These are phyloP conservation scores for Albula goreensis DNA, from an alignment of 2,113 vertebrate species.

Conservation along the genomic window DNA sequence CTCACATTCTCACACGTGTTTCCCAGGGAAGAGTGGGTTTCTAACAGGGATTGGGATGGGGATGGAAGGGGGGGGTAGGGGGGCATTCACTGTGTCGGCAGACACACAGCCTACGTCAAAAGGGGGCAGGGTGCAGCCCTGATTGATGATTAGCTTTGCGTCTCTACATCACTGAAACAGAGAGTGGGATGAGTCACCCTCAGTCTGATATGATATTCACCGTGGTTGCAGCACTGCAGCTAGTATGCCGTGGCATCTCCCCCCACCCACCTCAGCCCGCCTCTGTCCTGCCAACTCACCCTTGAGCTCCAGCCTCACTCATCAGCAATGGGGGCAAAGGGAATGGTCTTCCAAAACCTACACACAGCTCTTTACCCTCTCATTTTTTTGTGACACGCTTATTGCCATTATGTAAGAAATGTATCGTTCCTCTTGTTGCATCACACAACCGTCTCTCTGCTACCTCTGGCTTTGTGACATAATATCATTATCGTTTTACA, in stretches of 20 bases:
- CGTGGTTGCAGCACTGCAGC: slow-evolving; percentile 58
- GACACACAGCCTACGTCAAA: background rate
- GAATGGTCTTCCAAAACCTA: background rate
- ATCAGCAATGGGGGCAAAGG: background rate
- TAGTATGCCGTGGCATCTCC: slow-evolving; percentile 42
- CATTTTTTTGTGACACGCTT: background rate
- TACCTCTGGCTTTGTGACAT: background rate
- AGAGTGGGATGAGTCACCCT: slow-evolving; percentile 67
- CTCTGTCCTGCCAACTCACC: background rate
- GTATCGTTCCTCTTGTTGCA: background rate
- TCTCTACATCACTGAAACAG: slow-evolving; percentile 54
- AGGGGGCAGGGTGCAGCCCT: slow-evolving; percentile 45
- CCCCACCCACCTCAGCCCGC: background rate
- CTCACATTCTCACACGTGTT: background rate
- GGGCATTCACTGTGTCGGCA: background rate
- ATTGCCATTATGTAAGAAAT: background rate
- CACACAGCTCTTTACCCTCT: too few species aligned
- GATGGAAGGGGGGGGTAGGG: background rate
- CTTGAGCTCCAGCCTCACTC: background rate
- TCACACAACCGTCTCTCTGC: background rate
- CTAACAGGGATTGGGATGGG: background rate
- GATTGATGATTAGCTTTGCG: slow-evolving; percentile 62
- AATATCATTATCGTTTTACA: background rate
- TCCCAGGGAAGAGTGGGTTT: background rate
- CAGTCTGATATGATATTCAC: slow-evolving; percentile 64